phyloP scores from a whole-genome alignment of 2,113 vertebrate species.

The Sylvilagus bachmani region DNA sequence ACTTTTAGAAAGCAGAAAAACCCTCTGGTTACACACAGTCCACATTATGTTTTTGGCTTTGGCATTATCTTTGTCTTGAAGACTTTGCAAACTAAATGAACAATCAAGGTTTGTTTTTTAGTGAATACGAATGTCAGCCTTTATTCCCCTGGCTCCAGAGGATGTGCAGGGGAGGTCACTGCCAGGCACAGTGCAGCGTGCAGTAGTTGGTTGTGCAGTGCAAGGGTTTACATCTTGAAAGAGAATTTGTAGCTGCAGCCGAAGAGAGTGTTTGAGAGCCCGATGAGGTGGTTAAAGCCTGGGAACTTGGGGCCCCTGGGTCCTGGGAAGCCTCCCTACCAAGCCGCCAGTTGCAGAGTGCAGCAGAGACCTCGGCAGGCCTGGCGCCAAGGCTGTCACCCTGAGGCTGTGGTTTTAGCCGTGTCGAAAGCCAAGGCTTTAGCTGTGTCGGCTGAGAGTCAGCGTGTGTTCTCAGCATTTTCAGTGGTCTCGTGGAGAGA shows the following conservation, averaged over 20 bases:
- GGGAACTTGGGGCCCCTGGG: neutral
- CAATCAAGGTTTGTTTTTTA: neutral
- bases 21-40: neutral
- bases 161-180: neutral
- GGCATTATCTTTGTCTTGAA: neutral
- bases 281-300: neutral
- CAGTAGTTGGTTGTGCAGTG: neutral
- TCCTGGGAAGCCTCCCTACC: neutral
- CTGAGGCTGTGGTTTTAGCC: neutral
- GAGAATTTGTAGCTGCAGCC: neutral
- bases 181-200: neutral
- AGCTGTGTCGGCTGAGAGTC: neutral
- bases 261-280: neutral
- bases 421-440: neutral
- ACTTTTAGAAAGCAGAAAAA: neutral
- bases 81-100: conserved; percentile 28
- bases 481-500: neutral
- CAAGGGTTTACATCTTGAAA: neutral
- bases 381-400: neutral
- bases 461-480: neutral
- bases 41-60: neutral
- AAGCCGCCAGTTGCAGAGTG: neutral
- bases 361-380: neutral
- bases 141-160: neutral
- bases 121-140: conserved; percentile 1